Base-by-base conservation (phyloP, 1,140 invertebrate species). In the Aphaenogaster rudis region DNA sequence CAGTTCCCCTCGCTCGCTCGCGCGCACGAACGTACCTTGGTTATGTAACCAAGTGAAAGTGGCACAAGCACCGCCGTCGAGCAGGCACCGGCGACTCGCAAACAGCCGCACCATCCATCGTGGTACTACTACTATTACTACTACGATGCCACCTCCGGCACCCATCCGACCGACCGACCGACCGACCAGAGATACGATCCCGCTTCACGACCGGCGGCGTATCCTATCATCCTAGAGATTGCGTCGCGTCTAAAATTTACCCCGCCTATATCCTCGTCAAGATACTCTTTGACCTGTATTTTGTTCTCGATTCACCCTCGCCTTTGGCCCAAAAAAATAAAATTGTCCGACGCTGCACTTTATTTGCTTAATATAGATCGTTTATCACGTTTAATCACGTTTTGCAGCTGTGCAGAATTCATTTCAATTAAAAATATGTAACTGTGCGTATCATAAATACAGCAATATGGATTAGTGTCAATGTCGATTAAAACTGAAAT, bases 1-100 rank as follows among this genome's bases (percentile, higher is more conserved):
- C 94, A 95, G 94, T 95, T 95, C 93, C 91, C 92, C 93, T 90
- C 57, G 84, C 82, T 88, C 67, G 87, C 66, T 71, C 86, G 86
- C 89, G 69, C 84, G 87, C 88, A 88, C 90, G 89, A 92, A 88
- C 87, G 88, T 88, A 88, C 87, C 88, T 89, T 90, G 89, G 91
- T 95, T 95, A 95, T 95, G 94, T 95, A 95, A 95, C 93, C 93
- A 94, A 95, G 95, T 95, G 95, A 95, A 95, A 95, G 95, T 95
- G 94, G 94, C 94, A 95, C 95, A 95, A 93, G 91, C 91, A 93
- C 90, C 91, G 92, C 63, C 64, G 66, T 57, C 52, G 80, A 84
- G 54, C 66, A 69, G 66, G 66, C 66, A 69, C 66, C 88, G 91
- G 80, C 86, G 91, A 82, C 72, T 77, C 90, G 85, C 85, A 72